These are phyloP conservation scores for Cryptotis parvus DNA, from an alignment of 2,113 vertebrate species.

Conservation along the genomic window DNA sequence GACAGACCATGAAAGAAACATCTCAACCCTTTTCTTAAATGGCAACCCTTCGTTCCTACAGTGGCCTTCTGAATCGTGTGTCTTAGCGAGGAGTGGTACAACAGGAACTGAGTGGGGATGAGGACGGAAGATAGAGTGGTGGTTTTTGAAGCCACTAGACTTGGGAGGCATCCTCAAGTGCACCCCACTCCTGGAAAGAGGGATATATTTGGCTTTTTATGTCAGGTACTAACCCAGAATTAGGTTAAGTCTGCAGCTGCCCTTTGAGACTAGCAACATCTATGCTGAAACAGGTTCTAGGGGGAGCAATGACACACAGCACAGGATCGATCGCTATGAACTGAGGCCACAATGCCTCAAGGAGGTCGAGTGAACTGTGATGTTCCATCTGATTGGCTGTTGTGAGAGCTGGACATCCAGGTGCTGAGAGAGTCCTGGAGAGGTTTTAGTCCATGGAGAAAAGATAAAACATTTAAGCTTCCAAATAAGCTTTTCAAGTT, in stretches of 20 bases:
- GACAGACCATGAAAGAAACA: constrained; percentile 77
- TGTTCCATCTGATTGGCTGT: constrained; percentile 89
- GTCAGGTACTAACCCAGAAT: constrained; percentile 86
- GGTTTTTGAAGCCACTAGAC: constrained; percentile 84
- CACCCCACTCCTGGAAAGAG: constrained; percentile 83
- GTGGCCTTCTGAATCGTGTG: constrained; percentile 42
- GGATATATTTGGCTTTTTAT: constrained; percentile 88
- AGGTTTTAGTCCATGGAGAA: constrained; percentile 86
- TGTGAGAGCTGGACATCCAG: constrained; percentile 88
- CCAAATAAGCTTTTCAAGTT: constrained; percentile 88
- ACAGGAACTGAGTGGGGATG: constrained; percentile 78
- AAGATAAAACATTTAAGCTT: constrained; percentile 89
- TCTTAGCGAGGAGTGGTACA: constrained; percentile 72
- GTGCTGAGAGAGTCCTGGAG: constrained; percentile 83
- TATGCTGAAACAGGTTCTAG: constrained; percentile 86
- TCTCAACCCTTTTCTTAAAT: constrained; percentile 79
- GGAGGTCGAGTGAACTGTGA: constrained; percentile 86
- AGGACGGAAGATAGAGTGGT: constrained; percentile 83
- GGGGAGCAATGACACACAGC: constrained; percentile 86
- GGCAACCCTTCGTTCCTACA: constrained; percentile 82
- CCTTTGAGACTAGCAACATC: constrained; percentile 87
- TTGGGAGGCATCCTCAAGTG: constrained; percentile 85
- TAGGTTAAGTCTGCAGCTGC: constrained; percentile 87
- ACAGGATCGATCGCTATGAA: constrained; percentile 80
- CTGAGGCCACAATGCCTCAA: constrained; percentile 85